Evolutionary conservation across 1,140 invertebrate species (phyloP).

Genomic region (Drosophila sp.): DNA sequence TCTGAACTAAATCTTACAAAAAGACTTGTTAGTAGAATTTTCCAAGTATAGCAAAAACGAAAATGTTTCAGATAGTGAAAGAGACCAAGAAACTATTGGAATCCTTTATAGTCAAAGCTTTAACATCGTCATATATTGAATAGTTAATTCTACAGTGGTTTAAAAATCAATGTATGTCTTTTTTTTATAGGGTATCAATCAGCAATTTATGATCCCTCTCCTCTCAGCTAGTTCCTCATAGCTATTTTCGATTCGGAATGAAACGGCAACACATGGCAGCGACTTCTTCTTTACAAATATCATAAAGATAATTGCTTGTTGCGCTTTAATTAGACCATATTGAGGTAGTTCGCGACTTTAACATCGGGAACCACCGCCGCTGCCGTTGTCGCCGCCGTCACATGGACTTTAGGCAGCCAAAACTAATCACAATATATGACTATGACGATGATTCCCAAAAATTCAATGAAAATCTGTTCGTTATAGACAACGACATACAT

Average conservation of each 20-base stretch:
- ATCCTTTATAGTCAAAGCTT: no score
- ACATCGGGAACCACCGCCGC: slow-evolving; percentile 11
- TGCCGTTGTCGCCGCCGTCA: slow-evolving; percentile 12
- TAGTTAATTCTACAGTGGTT: no score
- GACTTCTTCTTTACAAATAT: slow-evolving; percentile 51
- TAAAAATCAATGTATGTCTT: background rate
- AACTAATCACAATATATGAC: no score
- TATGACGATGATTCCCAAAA: background rate
- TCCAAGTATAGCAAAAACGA: no score
- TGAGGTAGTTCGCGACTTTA: slow-evolving; percentile 67
- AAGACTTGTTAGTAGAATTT: no score
- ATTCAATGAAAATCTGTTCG: background rate
- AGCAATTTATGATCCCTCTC: background rate
- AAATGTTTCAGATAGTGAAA: no score
- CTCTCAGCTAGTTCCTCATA: no score
- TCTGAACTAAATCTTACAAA: no score
- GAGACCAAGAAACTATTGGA: no score
- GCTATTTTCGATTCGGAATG: background rate
- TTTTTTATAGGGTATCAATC: background rate
- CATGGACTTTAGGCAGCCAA: slow-evolving; percentile 18
- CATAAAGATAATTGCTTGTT: slow-evolving; percentile 65
- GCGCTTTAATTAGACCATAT: slow-evolving; percentile 64
- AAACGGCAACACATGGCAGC: slow-evolving; percentile 23
- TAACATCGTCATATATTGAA: no score
- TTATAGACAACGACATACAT: background rate